Percentiles rank a stretch among this genome's conserved stretches.
Evolutionary conservation across 2,113 vertebrate species (phyloP).

Genomic region (Ammospiza caudacuta): DNA sequence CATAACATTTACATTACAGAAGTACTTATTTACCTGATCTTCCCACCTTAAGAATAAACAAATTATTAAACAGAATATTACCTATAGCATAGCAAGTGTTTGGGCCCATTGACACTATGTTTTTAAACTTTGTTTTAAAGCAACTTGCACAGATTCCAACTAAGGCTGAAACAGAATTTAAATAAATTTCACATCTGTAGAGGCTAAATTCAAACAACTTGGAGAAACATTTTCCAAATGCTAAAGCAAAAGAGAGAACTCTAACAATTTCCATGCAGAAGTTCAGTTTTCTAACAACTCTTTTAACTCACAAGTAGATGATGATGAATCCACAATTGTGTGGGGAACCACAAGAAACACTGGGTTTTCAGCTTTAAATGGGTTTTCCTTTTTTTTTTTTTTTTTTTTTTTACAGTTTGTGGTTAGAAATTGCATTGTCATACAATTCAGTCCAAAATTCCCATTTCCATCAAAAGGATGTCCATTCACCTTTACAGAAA

Average conservation of each 20-base stretch:
- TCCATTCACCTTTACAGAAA: neutral
- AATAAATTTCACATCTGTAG: neutral
- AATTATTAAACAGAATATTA: neutral
- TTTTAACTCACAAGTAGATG: neutral
- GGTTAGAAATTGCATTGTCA: neutral
- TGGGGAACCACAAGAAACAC: neutral
- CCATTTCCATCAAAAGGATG: neutral
- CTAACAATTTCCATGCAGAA: neutral
- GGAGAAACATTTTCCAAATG: neutral
- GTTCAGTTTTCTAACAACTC: neutral
- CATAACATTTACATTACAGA: neutral
- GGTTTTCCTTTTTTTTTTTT: fast-evolving
- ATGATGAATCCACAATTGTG: neutral
- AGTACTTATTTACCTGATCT: neutral
- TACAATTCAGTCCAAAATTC: neutral
- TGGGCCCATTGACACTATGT: neutral
- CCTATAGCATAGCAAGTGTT: neutral
- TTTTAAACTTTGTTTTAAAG: neutral
- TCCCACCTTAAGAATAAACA: neutral
- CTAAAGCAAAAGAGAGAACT: neutral
- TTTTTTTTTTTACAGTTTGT: fast-evolving
- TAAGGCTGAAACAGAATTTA: neutral
- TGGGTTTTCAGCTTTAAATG: neutral
- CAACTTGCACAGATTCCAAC: neutral
- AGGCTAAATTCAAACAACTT: neutral